Evolutionary conservation across 2,797 vertebrate genomes (phyloP), one percentile per base, ranked within the genome.

Genomic region (Micropoecilia bifurca): DNA sequence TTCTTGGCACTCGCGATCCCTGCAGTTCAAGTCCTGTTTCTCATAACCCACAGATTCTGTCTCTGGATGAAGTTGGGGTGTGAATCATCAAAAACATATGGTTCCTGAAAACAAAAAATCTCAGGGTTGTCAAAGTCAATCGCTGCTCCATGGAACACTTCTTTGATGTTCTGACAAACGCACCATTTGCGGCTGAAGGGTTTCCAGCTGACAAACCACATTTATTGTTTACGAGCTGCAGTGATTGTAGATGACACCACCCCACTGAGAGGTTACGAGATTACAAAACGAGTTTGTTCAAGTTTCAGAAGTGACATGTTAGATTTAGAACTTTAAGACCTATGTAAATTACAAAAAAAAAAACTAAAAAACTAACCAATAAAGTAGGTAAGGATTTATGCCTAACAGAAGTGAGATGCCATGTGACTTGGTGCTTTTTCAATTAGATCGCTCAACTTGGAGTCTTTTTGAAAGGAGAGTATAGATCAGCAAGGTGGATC

Each of bases 101-200:
- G 41, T 39, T 71, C 25, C 4, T 28, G 16, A 43, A 77, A 78
- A 59, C 41, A 79, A 77, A 77, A 33, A 80, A 80, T 59, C 25
- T 0, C 20, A 50, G 20, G 66, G 3, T 13, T 79, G 69, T 77
- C 72, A 71, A 43, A 75, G 79, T 61, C 3, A 76, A 61, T 85
- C 66, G 33, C 28, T 6, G n/a, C 1, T 68, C 61, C 22, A n/a
- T 22, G 3, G 5, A 63, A 61, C 14, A 13, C 39, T 53, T 39
- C 8, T 36, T 53, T 16, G 50, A 50, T 28, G 47, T 69, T 33
- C 66, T 43, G 57, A 9, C 55, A 80, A 73, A 68, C 20, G 69
- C 14, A 30, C 18, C 4, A 2, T 22, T 12, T 50, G 47, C 20
- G 14, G 73, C 33, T 14, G 73, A 73, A 73, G 16, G 9, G 55